phyloP scores from a whole-genome alignment of 2,797 vertebrate genomes.

The Adelosebastes latens region DNA sequence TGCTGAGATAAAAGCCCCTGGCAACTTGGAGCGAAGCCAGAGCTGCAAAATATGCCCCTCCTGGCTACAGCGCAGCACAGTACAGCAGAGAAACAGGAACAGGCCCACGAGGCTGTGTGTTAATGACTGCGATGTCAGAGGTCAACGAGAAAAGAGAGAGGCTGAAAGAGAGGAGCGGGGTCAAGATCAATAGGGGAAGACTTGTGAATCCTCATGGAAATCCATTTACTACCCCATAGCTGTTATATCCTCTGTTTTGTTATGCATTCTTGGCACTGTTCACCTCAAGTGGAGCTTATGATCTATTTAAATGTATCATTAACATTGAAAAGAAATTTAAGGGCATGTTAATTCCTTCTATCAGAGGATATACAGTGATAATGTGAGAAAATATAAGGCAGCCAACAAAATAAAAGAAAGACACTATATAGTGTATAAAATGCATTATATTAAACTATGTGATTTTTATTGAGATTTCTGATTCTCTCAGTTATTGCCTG shows the following conservation, averaged over 20 bases:
- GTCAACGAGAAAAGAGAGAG: constrained; percentile 38
- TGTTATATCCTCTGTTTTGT: not conserved
- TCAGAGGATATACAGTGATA: not conserved
- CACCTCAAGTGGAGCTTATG: not conserved
- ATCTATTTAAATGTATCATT: not conserved
- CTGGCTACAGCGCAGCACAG: constrained; percentile 14
- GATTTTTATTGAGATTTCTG: not conserved
- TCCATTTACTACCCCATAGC: not conserved
- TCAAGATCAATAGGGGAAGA: constrained; percentile 60
- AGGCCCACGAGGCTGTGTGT: constrained; percentile 26
- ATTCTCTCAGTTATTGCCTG: not conserved
- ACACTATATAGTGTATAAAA: not conserved
- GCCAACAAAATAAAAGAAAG: not conserved
- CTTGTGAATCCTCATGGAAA: not conserved
- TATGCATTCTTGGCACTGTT: not conserved
- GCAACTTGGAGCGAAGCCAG: constrained; percentile 66
- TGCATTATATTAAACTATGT: not conserved
- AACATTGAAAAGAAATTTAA: not conserved
- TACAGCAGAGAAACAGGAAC: constrained; percentile 31
- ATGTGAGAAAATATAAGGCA: not conserved
- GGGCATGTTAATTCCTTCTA: not conserved
- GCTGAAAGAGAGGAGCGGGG: constrained; percentile 34
- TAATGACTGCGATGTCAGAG: constrained; percentile 49
- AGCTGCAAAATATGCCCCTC: constrained; percentile 46
- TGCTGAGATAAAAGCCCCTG: constrained; percentile 65